Conservation (phyloP, 2,888 invertebrate genomes). For the Dryadula phaetusa region DNA sequence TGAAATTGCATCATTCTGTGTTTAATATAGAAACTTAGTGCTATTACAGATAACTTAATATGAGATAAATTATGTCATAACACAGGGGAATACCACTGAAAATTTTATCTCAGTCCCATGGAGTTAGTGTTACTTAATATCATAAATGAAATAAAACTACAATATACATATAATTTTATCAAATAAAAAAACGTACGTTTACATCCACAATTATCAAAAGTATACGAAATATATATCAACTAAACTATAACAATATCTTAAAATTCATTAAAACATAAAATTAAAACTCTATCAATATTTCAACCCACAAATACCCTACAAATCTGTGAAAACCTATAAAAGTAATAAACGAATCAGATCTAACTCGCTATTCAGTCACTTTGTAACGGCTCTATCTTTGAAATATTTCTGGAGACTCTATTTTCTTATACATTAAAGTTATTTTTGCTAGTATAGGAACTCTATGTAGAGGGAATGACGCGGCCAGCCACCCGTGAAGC, state of each 20-base stretch:
- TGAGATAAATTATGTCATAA: no score
- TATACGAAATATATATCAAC: neutral
- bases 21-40: no score
- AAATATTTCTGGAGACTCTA: slow-evolving; percentile 20
- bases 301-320: slow-evolving; percentile 1
- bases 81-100: no score
- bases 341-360: slow-evolving; percentile 46
- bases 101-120: no score
- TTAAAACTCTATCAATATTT: neutral
- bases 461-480: slow-evolving; percentile 50
- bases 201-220: no score
- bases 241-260: neutral
- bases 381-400: slow-evolving; percentile 39
- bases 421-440: slow-evolving; percentile 8
- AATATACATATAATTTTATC: no score
- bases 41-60: no score
- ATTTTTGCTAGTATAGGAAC: slow-evolving; percentile 8
- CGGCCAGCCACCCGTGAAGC: slow-evolving; percentile 56
- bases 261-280: neutral
- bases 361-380: slow-evolving; percentile 42
- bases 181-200: no score
- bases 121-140: no score
- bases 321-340: slow-evolving; percentile 39
- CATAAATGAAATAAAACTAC: no score
- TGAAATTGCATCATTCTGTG: no score